Conservation (phyloP, 2,797 vertebrate species). For the Cetoscarus ocellatus region DNA sequence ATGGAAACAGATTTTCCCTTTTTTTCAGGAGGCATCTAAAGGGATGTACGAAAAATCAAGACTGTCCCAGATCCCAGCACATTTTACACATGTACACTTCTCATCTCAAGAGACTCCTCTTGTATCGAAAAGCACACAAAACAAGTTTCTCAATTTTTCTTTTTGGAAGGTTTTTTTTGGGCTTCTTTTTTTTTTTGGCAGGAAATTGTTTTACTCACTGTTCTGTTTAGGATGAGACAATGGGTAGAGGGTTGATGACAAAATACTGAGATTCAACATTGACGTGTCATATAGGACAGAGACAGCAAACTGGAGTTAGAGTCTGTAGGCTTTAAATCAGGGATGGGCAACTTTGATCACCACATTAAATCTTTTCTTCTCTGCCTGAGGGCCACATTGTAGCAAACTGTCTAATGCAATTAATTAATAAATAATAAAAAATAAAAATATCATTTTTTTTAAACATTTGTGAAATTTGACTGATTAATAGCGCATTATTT, state of each 20-base stretch:
- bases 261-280: background rate
- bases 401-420: no score
- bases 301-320: constrained; percentile 3
- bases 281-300: background rate
- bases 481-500: no score
- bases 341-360: constrained; percentile 7
- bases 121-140: constrained; percentile 50
- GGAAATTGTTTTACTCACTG: constrained; percentile 15
- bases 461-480: no score
- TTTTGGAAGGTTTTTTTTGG: constrained; percentile 39
- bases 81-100: constrained; percentile 26
- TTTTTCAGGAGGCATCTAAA: constrained; percentile 60
- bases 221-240: background rate
- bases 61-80: constrained; percentile 29
- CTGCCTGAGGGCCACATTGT: background rate
- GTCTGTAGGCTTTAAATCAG: background rate
- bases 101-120: constrained; percentile 10
- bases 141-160: constrained; percentile 22
- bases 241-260: background rate
- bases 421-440: no score
- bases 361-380: background rate
- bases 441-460: no score
- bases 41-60: constrained; percentile 25
- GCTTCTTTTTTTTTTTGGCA: constrained; percentile 48
- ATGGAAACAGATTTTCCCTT: constrained; percentile 70